phyloP scores from a whole-genome alignment of 2,888 invertebrate species.

The Lochmaea capreae region DNA sequence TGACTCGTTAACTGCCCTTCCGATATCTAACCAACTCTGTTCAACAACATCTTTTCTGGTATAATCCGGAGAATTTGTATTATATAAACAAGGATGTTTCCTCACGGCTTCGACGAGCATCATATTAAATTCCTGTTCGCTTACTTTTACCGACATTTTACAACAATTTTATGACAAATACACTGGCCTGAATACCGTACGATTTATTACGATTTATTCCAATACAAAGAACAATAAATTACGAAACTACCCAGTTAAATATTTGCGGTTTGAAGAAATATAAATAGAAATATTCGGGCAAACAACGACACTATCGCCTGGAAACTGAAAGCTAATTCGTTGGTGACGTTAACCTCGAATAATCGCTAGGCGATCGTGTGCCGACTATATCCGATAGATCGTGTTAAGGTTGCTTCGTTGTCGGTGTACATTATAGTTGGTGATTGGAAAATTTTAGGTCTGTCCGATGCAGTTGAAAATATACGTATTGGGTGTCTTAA shows the following conservation, averaged over 20 bases:
- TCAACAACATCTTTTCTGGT: conserved; percentile 10
- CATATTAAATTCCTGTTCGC: conserved; percentile 2
- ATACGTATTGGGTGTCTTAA: no score
- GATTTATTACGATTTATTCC: no score
- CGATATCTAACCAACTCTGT: background rate
- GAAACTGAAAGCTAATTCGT: background rate
- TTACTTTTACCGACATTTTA: conserved; percentile 3
- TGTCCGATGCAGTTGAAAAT: background rate
- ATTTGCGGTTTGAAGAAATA: no score
- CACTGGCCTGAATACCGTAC: no score
- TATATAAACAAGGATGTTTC: conserved; percentile 5
- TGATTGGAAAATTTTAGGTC: background rate
- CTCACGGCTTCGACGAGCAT: background rate
- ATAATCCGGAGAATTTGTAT: background rate
- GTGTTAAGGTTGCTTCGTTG: background rate
- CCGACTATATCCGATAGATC: background rate
- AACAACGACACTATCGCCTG: background rate
- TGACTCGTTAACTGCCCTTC: background rate
- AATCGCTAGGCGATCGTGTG: conserved; percentile 4
- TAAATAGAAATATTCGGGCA: no score
- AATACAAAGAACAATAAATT: background rate
- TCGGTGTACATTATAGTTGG: background rate
- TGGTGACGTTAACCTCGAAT: background rate
- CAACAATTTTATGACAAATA: background rate
- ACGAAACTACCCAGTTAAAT: background rate